Evolutionary conservation across 2,797 vertebrate genomes (phyloP), one percentile per base, ranked within the genome.

Genomic region (Xyrichtys novacula): DNA sequence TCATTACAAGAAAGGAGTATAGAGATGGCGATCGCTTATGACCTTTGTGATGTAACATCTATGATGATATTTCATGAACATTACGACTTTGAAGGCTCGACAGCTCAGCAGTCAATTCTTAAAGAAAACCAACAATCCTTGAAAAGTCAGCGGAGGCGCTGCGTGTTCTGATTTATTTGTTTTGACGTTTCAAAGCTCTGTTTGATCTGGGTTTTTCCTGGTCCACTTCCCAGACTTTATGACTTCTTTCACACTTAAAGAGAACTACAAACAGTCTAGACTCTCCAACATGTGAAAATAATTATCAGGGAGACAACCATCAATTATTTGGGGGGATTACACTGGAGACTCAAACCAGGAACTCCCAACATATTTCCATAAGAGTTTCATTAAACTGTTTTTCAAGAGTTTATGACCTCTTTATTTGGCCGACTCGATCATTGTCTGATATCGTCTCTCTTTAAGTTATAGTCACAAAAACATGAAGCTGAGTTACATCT

Each of bases 131-230:
- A 15, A 47, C 61, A 71, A 77, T 74, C 66, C 56, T 59, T 44
- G 29, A 54, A 58, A 54, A 76, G 44, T 58, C 54, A 43, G 44
- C 40, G 54, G 5, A 15, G 43, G 29, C 19, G 36, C 34, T 7
- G 50, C 58, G 20, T 44, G 25, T 57, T 67, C 39, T 40, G 58
- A 65, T 65, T 53, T 68, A 69, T 65, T 59, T 70, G 62, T 76
- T 40, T 34, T 66, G 62, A 43, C 22, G 52, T 71, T 42, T 43
- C 32, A 23, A 32, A 65, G 73, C 55, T 62, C 59, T 66, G 57
- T 67, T 73, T 76, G 57, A 80, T 80, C 34, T 6, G 1, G 47
- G 71, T 36, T 61, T 59, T 43, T 11, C 32, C 16, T 55, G 59
- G 69, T 65, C 65, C 38, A 7, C 9, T 50, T 76, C 61, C 65